phyloP scores from a whole-genome alignment of 2,797 vertebrate genomes.

The Leuciscus waleckii region DNA sequence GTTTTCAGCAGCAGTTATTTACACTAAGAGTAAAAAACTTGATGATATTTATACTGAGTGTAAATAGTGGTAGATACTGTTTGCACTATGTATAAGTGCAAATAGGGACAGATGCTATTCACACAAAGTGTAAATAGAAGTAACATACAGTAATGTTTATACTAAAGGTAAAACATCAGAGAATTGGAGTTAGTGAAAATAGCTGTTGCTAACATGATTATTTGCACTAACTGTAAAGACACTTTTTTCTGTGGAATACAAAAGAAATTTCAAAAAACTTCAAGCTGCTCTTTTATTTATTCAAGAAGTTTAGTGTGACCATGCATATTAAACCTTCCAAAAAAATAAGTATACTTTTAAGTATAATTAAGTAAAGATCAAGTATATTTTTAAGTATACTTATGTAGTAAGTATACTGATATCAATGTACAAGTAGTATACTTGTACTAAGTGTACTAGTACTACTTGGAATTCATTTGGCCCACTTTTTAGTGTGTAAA shows the following conservation, averaged over 20 bases:
- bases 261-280: neutral
- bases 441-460: neutral
- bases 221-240: neutral
- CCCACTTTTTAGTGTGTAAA: neutral
- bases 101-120: constrained; percentile 15
- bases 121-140: constrained; percentile 7
- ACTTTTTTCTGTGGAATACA: neutral
- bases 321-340: neutral
- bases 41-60: neutral
- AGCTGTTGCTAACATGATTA: neutral
- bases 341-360: neutral
- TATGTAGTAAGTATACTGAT: neutral
- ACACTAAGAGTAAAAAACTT: neutral
- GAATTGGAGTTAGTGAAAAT: neutral
- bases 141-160: neutral
- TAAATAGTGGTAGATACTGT: constrained; percentile 17
- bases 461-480: neutral
- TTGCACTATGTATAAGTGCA: neutral
- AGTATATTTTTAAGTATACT: neutral
- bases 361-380: neutral
- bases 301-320: neutral
- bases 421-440: neutral
- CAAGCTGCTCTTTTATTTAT: neutral
- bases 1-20: constrained; percentile 9
- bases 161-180: neutral